A percentile compares a stretch with the other conserved stretches of the same genome.
phyloP scores from a whole-genome alignment of 35 echinoderm and acorn worm genomes.

The Ophiothrix spiculata region DNA sequence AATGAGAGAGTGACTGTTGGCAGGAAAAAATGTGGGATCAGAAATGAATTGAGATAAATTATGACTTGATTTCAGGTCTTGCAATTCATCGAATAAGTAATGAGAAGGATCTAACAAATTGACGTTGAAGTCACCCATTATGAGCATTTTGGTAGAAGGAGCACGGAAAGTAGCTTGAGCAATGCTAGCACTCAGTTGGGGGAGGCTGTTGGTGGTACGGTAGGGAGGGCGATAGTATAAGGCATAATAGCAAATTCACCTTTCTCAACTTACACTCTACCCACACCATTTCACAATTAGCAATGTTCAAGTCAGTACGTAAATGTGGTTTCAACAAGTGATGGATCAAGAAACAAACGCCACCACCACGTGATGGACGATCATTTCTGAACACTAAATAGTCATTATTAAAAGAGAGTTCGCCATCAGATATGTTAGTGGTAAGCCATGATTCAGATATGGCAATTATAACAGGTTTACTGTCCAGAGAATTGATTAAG shows the following conservation, averaged over 20 bases:
- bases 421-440: background rate
- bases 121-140: conserved; percentile 3
- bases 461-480: conserved; percentile 7
- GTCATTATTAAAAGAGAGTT: background rate
- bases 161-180: background rate
- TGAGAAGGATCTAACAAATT: background rate
- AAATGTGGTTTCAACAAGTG: background rate
- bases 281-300: background rate
- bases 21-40: background rate
- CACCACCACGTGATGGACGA: conserved; percentile 1
- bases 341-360: background rate
- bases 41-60: background rate
- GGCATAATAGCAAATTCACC: background rate
- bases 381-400: conserved; percentile 3
- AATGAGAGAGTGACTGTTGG: background rate
- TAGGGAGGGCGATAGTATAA: conserved; percentile 2
- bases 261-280: background rate
- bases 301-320: background rate
- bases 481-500: background rate
- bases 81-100: background rate
- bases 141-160: background rate
- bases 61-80: background rate
- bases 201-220: background rate
- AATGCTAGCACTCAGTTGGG: background rate
- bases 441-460: background rate